Base-by-base conservation (phyloP, 1,140 invertebrate species). In the Drosophila ohnishii region DNA sequence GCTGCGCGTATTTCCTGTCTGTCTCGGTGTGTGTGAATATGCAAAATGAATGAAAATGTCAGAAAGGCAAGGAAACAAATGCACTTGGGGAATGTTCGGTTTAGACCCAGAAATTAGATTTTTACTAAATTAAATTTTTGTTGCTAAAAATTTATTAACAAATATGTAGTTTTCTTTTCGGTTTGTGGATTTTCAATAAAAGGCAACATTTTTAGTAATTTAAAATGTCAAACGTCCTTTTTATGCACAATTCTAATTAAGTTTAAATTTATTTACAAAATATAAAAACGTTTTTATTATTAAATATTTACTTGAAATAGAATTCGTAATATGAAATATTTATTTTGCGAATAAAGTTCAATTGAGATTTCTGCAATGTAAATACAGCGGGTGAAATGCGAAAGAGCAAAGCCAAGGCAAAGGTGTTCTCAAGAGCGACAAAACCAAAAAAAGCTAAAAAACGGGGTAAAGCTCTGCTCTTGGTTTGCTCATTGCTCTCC, bases 1-100 rank as follows among this genome's bases (percentile, higher is more conserved):
- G 76, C 66, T 75, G 30, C 75, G 80, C 84, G 82, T 87, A 88
- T 83, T 87, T 87, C 83, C 83, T 83, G 83, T 88, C 58, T 79
- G 62, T 62, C 10, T 30, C 19, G 22, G 47, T 73, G 34, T 75
- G 67, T 51, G 64, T 66, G 25, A 53, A 67, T 67, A 65, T 67
- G 73, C 64, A 70, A 77, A 76, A 34, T 77, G 83, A 86, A 86
- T 86, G 83, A 88, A 86, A 82, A 64, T 60, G 40, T 59, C 71
- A 72, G 45, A 37, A 42, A 10, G 19, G 30, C 47, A 64, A 75
- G 37, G 35, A 59, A 14, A 22, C 48, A 51, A 84, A 37, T 63
- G 14, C 61, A 67, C 57, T 62, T 14, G 7, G 5, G 19, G 5
- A 64, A 64, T 25, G 8, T 32, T 32, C 1, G 3, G n/a, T 6